Base-by-base conservation (phyloP, 2,797 vertebrate species). In the Macrochelys suwanniensis region DNA sequence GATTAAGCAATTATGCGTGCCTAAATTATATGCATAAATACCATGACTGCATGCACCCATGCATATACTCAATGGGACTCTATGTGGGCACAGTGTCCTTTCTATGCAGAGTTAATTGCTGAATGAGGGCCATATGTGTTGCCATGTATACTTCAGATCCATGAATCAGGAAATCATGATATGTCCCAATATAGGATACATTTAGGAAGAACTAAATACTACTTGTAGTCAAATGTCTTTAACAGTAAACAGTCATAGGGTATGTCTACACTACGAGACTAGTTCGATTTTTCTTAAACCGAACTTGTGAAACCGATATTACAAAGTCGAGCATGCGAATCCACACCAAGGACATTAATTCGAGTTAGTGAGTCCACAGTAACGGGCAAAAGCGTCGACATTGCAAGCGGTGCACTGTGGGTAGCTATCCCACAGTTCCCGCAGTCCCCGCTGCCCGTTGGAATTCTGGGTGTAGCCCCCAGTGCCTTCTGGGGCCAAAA, bases 171-270 rank as follows among this genome's bases (percentile, higher is more conserved):
- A 89, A 95, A 17, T 7, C 53, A 25, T 57, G 16, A 4, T 19
- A 78, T 5, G 19, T 23, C 71, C 33, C 6, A 80, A 28, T 80
- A 82, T 2, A 85, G 82, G 82, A 68, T 19, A 3, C 45, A 2
- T 7, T 45, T 6, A 33, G 78, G 19, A 93, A 80, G 25, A 83
- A 57, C 16, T 82, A 50, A 59, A 82, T 3, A 31, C 61, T 59
- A 79, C 54, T 77, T 88, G 83, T 78, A 54, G 31, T 11, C 53
- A 37, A 49, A 94, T 53, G 1, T 78, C 81, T 90, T 26, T 59
- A 57, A 65, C 33, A 78, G 77, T 4, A 21, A 50, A 92, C 5
- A 11, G 13, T 0, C n/a, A n/a, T n/a, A n/a, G n/a, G n/a, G n/a
- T n/a, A n/a, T n/a, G n/a, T n/a, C n/a, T n/a, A n/a, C n/a, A n/a